Evolutionary conservation across 2,888 invertebrate species (phyloP), one percentile per base, ranked within the genome.

Genomic region (Bembecia ichneumoniformis): DNA sequence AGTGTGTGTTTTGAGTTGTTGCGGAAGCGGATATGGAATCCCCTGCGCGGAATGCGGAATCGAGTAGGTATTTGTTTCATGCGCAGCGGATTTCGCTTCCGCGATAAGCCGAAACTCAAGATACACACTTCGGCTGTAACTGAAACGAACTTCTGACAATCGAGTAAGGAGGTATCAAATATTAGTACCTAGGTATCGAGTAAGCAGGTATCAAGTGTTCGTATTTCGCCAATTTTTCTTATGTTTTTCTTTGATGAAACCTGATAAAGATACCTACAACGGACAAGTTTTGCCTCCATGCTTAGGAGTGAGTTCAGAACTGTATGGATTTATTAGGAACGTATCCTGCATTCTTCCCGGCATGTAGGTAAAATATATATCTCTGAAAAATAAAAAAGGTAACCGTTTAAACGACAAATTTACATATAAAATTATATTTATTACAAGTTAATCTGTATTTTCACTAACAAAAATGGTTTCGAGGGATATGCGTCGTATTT

Each of bases 361-460:
- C 77, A 86, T 77, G 47, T 84, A 86, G 0, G 84, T 82, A 54
- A 78, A 84, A 58, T 73, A 84, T 53, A 77, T 65, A 49, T 84
- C 79, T 45, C 84, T 84, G 76, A 52, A 79, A 80, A 9, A 52
- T 49, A 46, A 47, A 48, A 51, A 7, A 15, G 7, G n/a, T 40
- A 40, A 40, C 14, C 14, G 14, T 40, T 14, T 3, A 40, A 4
- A 40, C 36, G 13, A 40, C 40, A 14, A 13, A n/a, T 5, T 0
- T 4, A 13, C 2, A 13, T n/a, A 28, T 43, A n/a, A 3, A n/a
- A 40, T 40, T 44, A 10, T 2, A 2, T 16, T 15, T 44, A 44
- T 44, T 14, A 44, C 3, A 40, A 40, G n/a, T 4, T 3, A 10
- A 14, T 28, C 5, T 7, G n/a, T 40, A 13, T 40, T 48, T 16